Evolutionary conservation across 2,888 invertebrate genomes (phyloP), one percentile per base, ranked within the genome.

Genomic region (Agapostemon virescens): DNA sequence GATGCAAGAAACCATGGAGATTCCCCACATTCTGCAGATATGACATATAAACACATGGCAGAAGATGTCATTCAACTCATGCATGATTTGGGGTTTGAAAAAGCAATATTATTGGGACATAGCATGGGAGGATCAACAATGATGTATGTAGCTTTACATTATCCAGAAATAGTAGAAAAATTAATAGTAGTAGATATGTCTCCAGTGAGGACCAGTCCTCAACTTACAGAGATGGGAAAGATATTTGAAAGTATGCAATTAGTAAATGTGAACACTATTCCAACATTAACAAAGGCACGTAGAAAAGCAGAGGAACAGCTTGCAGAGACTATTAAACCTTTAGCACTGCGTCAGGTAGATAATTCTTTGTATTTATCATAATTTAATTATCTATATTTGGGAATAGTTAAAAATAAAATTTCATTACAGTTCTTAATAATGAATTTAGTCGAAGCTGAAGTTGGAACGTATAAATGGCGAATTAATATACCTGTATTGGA

Each of bases 1-100:
- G 99, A 99, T 93, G 96, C 97, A 9, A 94, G 99, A 90, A 99
- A 99, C 93, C 99, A 99, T 93, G 99, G 99, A 0, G 97, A 98
- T 83, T 98, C 98, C 90, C 96, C 97, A 0, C 98, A 98, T 91
- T 93, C 95, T 0, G 86, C 94, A 0, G 94, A 95, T 0, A 96
- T 98, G 93, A 95, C 94, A 36, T 98, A 98, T 90, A 92, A 94
- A 15, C 94, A 95, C 58, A 95, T 98, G 94, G 95, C 96, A 0
- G 94, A 93, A 73, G 99, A 99, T 93, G 90, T 98, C 6, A 91
- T 94, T 15, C 93, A 94, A 61, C 93, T 97, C 58, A 93, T 97
- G 80, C 94, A 95, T 85, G 95, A 95, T 84, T 92, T 95, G 64
- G 93, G 94, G 26, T 93, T 97, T 64, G 91, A 94, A 0, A 95